A percentile compares a stretch with the other conserved stretches of the same genome.
Conservation (phyloP, 2,888 invertebrate genomes). For the Drosophila peninsularis region DNA sequence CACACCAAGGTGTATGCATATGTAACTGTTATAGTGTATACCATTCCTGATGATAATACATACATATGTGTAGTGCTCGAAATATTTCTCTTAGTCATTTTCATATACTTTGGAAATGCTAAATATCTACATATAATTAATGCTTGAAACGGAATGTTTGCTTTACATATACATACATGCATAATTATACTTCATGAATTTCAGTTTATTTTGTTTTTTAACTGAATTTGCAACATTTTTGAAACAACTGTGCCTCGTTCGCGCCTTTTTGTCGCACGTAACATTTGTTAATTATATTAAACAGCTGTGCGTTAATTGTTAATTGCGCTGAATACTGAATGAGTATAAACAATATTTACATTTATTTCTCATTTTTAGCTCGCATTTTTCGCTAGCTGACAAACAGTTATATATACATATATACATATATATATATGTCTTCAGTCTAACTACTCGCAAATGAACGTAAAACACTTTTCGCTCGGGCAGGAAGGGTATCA, state of each 20-base stretch:
- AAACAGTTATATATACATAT: too few relatives aligned
- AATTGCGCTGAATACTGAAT: constrained; percentile 22
- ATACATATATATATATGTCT: too few relatives aligned
- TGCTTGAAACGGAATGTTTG: too few relatives aligned
- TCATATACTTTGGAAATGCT: background rate
- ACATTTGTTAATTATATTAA: constrained; percentile 44
- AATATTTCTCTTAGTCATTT: background rate
- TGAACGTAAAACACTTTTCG: background rate
- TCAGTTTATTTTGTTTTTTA: background rate
- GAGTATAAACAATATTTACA: constrained; percentile 1
- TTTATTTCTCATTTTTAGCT: background rate
- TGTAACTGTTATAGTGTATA: background rate
- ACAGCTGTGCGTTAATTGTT: constrained; percentile 35
- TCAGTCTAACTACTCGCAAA: background rate
- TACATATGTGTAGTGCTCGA: background rate
- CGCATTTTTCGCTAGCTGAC: background rate
- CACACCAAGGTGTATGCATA: background rate
- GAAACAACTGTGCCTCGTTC: constrained; percentile 41
- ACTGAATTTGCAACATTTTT: constrained; percentile 12
- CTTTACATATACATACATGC: too few relatives aligned
- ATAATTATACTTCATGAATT: background rate
- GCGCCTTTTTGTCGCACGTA: constrained; percentile 1
- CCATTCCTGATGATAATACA: background rate
- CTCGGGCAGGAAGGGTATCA: background rate
- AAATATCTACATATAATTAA: background rate